Evolutionary conservation across 2,797 vertebrate genomes (phyloP), one percentile per base, ranked within the genome.

Genomic region (Sebastes ruberrimus): DNA sequence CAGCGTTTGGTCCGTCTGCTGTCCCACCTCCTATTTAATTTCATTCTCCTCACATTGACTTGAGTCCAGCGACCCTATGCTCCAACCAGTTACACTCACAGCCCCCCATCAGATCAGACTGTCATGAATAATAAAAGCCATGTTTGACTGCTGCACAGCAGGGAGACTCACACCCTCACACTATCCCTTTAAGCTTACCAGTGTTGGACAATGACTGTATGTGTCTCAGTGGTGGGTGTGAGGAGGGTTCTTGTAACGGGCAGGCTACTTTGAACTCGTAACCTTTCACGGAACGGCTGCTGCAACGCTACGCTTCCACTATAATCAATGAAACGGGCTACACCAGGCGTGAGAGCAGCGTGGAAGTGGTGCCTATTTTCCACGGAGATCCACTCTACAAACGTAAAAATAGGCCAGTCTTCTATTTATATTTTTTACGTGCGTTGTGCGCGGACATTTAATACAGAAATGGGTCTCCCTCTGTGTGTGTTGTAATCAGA

Each of bases 71-170:
- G 61, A 59, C 77, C 74, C 52, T 65, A 30, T 7, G 5, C 67
- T 71, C 27, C 25, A 10, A 76, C 62, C 62, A 28, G 28, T 80
- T 11, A 10, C 56, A 60, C 27, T 60, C 63, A 60, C 74, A 22
- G 56, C 30, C 66, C 66, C 65, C 25, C 76, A 38, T 42, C 65
- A 30, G 67, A 81, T 82, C 78, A 49, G 63, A 69, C 84, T 66
- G 79, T 78, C 87, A 74, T 74, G 71, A 90, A 72, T 82, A 81
- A 84, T 86, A 74, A 82, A 83, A 75, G 65, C 67, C 52, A 6
- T 57, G 80, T 72, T 61, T 7, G 76, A 67, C 62, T 33, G 32
- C 59, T 14, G 63, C 56, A 42, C 73, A 60, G 56, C 72, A 61
- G 52, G 46, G 64, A 62, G 59, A 67, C 28, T 35, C 64, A 23